phyloP scores from a whole-genome alignment of 2,888 invertebrate species.

The Xanthia icteritia region DNA sequence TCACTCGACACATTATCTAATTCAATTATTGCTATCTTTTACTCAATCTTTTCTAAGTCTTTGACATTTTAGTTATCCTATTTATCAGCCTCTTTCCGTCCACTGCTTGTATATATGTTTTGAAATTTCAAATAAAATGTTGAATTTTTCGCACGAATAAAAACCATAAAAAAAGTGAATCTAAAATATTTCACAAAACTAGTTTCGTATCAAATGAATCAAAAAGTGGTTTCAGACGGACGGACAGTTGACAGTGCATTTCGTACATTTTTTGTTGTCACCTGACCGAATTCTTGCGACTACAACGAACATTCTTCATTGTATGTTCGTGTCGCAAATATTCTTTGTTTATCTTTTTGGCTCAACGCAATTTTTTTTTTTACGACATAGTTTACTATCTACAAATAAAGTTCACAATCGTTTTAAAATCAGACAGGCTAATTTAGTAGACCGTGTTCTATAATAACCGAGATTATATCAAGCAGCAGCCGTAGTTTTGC shows the following conservation, averaged over 20 bases:
- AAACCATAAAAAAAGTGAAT: not conserved
- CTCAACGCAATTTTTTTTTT: slow-evolving; percentile 42
- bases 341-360: slow-evolving; percentile 46
- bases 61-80: slow-evolving; percentile 6
- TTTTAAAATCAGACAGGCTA: slow-evolving; percentile 59
- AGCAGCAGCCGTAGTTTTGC: slow-evolving; percentile 54
- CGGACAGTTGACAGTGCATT: slow-evolving; percentile 29
- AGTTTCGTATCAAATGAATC: slow-evolving; percentile 11
- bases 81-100: not conserved
- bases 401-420: slow-evolving; percentile 55
- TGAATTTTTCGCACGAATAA: not conserved
- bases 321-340: slow-evolving; percentile 36
- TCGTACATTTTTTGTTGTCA: slow-evolving; percentile 25
- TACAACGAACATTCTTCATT: slow-evolving; percentile 25
- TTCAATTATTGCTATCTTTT: slow-evolving; percentile 56
- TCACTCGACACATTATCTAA: slow-evolving; percentile 59
- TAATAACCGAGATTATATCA: slow-evolving; percentile 67
- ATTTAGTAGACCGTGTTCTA: slow-evolving; percentile 59
- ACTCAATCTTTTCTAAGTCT: slow-evolving; percentile 16
- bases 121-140: not conserved
- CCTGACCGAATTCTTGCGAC: slow-evolving; percentile 24
- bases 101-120: too few relatives aligned
- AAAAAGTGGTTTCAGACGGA: slow-evolving; percentile 12
- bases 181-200: not conserved
- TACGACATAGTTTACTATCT: slow-evolving; percentile 49